Evolutionary conservation across 2,797 vertebrate genomes (phyloP).

Genomic region (Podarcis siculus): DNA sequence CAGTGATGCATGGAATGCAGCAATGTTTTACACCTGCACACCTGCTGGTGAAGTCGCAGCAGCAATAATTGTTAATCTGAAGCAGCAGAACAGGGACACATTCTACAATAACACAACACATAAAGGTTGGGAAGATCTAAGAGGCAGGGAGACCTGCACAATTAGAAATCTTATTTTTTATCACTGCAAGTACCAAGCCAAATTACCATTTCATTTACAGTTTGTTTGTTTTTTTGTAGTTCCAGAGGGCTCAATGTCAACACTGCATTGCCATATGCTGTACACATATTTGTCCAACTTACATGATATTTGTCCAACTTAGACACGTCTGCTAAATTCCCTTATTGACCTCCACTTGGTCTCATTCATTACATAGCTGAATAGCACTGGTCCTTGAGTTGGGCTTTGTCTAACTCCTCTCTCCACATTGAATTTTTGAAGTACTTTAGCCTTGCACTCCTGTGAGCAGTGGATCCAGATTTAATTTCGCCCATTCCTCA

Average conservation of each 20-base stretch:
- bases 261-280: not conserved
- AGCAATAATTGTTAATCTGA: not conserved
- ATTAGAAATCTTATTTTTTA: not conserved
- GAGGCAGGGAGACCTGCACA: not conserved
- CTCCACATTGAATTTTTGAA: not conserved
- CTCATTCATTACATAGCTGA: not conserved
- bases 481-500: constrained; percentile 1
- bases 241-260: not conserved
- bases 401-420: not conserved
- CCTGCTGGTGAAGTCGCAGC: not conserved
- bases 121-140: too few relatives aligned
- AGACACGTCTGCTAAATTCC: not conserved
- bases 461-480: not conserved
- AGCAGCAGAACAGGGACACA: not conserved
- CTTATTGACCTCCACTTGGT: not conserved
- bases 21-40: not conserved
- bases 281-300: not conserved
- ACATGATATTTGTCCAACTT: not conserved
- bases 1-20: not conserved
- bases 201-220: not conserved
- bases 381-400: not conserved
- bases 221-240: not conserved
- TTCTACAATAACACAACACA: not conserved
- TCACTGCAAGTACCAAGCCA: not conserved
- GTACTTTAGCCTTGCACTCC: not conserved